These are phyloP conservation scores for Macquaria australasica DNA, from an alignment of 2,113 vertebrate species.

Conservation along the genomic window DNA sequence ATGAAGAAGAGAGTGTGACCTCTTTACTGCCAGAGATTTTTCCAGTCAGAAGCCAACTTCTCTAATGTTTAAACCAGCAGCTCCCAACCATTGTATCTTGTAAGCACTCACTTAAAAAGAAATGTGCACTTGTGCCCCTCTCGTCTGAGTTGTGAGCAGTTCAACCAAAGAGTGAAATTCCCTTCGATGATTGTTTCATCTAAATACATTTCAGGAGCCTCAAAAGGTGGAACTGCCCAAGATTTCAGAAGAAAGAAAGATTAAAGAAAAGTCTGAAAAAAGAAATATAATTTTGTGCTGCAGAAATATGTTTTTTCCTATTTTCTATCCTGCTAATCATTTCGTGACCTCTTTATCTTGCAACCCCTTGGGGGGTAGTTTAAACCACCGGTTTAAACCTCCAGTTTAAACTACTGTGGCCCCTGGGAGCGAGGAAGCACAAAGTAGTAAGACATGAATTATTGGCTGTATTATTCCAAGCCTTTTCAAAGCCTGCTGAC, in stretches of 20 bases:
- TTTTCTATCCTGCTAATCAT: constrained; percentile 1
- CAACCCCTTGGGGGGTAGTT: background rate
- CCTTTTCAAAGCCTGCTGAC: background rate
- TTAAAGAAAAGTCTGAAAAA: background rate
- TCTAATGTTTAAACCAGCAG: constrained; percentile 11
- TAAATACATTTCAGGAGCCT: background rate
- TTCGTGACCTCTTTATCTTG: background rate
- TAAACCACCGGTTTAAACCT: background rate
- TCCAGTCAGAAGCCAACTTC: background rate
- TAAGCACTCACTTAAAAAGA: background rate
- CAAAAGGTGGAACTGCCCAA: background rate
- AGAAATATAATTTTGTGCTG: background rate
- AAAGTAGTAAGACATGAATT: constrained; percentile 9
- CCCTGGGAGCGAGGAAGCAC: background rate
- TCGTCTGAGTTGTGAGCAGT: background rate
- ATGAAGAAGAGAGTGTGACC: background rate
- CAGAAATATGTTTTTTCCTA: background rate
- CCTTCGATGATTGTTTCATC: constrained; percentile 8
- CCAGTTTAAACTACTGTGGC: background rate
- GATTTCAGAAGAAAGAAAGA: background rate
- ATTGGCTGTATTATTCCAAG: constrained; percentile 44
- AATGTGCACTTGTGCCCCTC: constrained; percentile 23
- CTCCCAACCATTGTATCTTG: background rate
- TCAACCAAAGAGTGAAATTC: constrained; percentile 6
- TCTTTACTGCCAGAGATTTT: background rate